Conservation (phyloP, 2,888 invertebrate species). For the Biston stratarius region DNA sequence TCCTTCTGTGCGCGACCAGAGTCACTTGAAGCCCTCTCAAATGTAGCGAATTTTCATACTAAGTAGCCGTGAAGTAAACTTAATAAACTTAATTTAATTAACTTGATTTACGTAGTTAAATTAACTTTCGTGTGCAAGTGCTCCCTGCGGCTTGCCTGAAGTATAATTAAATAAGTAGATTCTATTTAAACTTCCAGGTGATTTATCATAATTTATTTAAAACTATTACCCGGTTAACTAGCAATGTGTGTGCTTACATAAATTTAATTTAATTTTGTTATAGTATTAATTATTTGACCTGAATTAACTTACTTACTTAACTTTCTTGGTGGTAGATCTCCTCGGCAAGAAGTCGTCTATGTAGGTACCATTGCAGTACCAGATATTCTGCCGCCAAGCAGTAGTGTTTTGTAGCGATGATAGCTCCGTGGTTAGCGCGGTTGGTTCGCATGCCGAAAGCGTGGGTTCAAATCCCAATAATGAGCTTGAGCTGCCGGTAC, state of each 20-base stretch:
- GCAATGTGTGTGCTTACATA: neutral
- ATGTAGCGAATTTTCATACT: conserved; percentile 33
- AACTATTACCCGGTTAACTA: conserved; percentile 22
- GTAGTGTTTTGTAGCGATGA: no score
- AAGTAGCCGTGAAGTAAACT: conserved; percentile 29
- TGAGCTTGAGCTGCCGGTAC: no score
- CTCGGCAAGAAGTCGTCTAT: no score
- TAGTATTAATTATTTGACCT: neutral
- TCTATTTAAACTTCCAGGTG: conserved; percentile 33
- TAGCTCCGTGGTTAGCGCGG: no score
- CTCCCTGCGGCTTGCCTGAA: conserved; percentile 35
- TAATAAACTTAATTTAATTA: conserved; percentile 45
- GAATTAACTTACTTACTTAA: no score
- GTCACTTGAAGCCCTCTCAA: conserved; percentile 20
- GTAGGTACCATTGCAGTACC: no score
- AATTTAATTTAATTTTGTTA: neutral
- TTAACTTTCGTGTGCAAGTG: conserved; percentile 39
- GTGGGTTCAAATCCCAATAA: no score
- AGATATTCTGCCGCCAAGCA: no score
- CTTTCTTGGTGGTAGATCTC: no score
- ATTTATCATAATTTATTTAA: conserved; percentile 34
- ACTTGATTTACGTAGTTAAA: conserved; percentile 43
- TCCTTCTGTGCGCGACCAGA: conserved; percentile 7
- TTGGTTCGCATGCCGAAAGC: no score
- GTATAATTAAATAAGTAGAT: conserved; percentile 34